These are phyloP conservation scores for Automeris io DNA, from an alignment of 2,888 invertebrate species.

Conservation along the genomic window DNA sequence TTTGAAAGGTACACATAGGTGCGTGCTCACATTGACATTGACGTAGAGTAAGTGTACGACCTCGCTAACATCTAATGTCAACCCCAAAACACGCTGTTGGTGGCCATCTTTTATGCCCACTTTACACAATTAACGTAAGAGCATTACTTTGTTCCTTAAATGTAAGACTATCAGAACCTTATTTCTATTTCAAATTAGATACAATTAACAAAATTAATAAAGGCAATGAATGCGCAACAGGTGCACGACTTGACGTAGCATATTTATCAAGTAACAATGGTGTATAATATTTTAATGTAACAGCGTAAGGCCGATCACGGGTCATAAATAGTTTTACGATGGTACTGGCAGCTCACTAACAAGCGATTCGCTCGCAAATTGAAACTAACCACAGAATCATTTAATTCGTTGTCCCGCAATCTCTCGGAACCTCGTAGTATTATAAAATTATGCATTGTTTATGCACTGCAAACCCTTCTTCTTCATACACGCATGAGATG, in stretches of 20 bases:
- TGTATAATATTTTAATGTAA: constrained; percentile 25
- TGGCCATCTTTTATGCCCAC: constrained; percentile 27
- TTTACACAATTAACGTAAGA: constrained; percentile 23
- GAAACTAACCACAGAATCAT: constrained; percentile 55
- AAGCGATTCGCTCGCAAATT: constrained; percentile 55
- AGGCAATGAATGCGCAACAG: too few species aligned
- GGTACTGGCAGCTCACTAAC: constrained; percentile 45
- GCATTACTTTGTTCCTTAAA: constrained; percentile 12
- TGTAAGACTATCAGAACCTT: constrained; percentile 3
- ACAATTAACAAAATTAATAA: constrained; percentile 18
- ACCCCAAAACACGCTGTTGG: constrained; percentile 23
- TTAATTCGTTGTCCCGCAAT: constrained; percentile 55
- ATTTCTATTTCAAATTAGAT: constrained; percentile 4
- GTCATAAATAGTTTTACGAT: constrained; percentile 41
- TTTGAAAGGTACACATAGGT: constrained; percentile 8
- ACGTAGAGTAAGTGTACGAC: constrained; percentile 20
- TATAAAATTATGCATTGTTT: not conserved
- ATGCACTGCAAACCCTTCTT: too few species aligned
- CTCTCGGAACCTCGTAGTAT: constrained; percentile 20
- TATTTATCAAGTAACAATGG: constrained; percentile 13
- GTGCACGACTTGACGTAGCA: not conserved
- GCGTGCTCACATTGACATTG: constrained; percentile 17
- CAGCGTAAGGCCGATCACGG: constrained; percentile 30
- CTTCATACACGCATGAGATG: too few species aligned
- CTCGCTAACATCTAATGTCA: constrained; percentile 33